These are phyloP conservation scores for Glaucomys volans DNA, from an alignment of 2,113 vertebrate genomes.

Conservation along the genomic window DNA sequence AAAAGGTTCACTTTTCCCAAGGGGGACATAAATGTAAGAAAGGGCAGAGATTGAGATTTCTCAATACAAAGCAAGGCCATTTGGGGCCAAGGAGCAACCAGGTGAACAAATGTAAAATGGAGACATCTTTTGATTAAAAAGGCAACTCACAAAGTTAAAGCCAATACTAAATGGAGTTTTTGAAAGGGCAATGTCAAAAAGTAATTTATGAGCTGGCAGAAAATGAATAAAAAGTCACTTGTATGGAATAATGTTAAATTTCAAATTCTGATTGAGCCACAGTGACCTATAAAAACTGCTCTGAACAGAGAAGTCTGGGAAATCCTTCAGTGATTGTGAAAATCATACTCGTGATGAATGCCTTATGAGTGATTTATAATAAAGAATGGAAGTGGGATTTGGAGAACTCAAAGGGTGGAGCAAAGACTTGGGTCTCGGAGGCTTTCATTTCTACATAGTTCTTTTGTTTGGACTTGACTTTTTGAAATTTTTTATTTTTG, in stretches of 20 bases:
- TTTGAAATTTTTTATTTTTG: neutral
- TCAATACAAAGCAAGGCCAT: neutral
- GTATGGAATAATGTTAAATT: neutral
- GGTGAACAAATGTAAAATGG: neutral
- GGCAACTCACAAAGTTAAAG: neutral
- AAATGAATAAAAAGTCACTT: slow-evolving; percentile 1
- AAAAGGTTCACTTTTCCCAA: neutral
- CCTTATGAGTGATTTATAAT: neutral
- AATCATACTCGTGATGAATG: neutral
- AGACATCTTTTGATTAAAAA: neutral
- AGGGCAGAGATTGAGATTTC: neutral
- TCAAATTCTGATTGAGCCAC: neutral
- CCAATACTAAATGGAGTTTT: slow-evolving; percentile 3
- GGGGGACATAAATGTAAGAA: neutral
- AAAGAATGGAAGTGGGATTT: neutral
- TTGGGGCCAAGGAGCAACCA: neutral
- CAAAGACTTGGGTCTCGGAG: neutral
- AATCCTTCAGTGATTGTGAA: neutral
- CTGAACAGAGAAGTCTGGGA: neutral
- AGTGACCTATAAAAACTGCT: neutral
- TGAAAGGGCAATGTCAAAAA: slow-evolving; percentile 33
- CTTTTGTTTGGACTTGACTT: neutral
- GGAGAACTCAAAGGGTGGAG: neutral
- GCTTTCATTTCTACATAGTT: neutral
- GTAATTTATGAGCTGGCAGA: slow-evolving; percentile 33